Conservation (phyloP, 2,888 invertebrate species). For the Phaedon cochleariae region DNA sequence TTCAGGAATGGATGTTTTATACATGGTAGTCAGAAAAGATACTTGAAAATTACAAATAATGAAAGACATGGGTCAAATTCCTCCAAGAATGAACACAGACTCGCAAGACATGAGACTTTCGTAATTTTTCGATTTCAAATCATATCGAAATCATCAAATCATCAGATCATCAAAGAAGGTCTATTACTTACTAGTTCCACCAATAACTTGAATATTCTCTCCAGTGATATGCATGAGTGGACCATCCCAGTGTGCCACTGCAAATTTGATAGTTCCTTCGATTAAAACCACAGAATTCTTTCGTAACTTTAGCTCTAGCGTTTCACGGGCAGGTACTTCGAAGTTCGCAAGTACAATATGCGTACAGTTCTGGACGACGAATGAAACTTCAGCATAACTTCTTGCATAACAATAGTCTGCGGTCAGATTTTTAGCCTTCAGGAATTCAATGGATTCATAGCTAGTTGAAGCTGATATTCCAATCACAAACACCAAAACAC, state of each 20-base stretch:
- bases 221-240: conserved; percentile 10
- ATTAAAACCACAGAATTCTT: conserved; percentile 1
- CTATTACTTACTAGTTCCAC: not conserved
- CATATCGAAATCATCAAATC: no score
- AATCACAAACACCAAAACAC: not conserved
- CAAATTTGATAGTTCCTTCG: conserved; percentile 17
- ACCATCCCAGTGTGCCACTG: conserved; percentile 16
- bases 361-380: conserved; percentile 3
- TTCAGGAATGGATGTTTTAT: no score
- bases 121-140: no score
- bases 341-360: not conserved
- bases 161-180: no score
- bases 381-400: conserved; percentile 1
- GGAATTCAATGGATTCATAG: not conserved
- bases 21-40: no score
- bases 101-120: no score
- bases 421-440: not conserved
- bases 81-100: no score
- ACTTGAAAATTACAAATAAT: no score
- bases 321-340: conserved; percentile 17
- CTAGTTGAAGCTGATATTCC: not conserved
- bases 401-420: not conserved
- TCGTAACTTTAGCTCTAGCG: conserved; percentile 5
- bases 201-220: not conserved
- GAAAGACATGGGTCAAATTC: no score